Evolutionary conservation across 2,113 vertebrate genomes (phyloP).

Genomic region (Prolemur simus): DNA sequence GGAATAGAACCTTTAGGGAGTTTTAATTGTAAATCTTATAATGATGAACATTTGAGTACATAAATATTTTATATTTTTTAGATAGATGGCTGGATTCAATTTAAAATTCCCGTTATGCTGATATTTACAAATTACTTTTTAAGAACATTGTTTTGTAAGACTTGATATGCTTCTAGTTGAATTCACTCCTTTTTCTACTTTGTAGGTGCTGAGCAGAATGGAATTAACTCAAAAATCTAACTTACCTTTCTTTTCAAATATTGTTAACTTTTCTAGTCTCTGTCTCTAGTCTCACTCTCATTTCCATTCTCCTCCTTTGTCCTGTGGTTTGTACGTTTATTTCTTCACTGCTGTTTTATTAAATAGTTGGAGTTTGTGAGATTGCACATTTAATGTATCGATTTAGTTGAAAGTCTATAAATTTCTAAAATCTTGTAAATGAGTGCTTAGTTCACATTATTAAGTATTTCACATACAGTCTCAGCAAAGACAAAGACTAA

Average conservation of each 20-base stretch:
- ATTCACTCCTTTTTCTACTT: neutral
- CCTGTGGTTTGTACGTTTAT: neutral
- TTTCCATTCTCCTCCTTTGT: neutral
- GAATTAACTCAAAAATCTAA: neutral
- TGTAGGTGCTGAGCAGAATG: neutral
- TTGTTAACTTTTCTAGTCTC: neutral
- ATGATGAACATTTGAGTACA: neutral
- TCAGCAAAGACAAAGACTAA: neutral
- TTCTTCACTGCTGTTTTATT: neutral
- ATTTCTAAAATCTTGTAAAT: neutral
- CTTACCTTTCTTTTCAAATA: neutral
- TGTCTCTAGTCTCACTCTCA: neutral
- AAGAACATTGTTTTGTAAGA: neutral
- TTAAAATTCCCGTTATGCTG: neutral
- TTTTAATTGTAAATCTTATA: neutral
- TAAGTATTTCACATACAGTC: slow-evolving; percentile 28
- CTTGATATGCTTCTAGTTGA: neutral
- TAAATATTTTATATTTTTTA: neutral
- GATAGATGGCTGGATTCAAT: neutral
- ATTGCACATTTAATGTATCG: neutral
- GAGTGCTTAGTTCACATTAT: neutral
- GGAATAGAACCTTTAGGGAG: neutral
- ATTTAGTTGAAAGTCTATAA: neutral
- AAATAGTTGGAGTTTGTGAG: neutral
- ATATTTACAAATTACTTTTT: neutral